A percentile compares a stretch with the other conserved stretches of the same genome.
These are phyloP conservation scores for Nerophis lumbriciformis DNA, from an alignment of 2,113 vertebrate genomes.

Conservation along the genomic window DNA sequence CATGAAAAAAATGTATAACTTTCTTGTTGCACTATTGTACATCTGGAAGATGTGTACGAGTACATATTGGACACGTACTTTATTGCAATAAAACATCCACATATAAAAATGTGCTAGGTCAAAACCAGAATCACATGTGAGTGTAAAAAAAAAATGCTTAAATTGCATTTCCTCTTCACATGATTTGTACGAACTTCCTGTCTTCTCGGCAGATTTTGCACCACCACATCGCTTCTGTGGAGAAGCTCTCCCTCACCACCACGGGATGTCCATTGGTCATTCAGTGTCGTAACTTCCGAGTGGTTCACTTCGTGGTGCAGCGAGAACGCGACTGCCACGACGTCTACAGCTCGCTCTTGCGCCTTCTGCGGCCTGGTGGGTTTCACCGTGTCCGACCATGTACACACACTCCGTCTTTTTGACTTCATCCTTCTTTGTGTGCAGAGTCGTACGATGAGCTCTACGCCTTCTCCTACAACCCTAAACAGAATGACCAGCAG, in stretches of 20 bases:
- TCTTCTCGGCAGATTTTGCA: constrained; percentile 82
- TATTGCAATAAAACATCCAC: too few relatives aligned
- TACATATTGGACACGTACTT: too few relatives aligned
- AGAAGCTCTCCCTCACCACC: constrained; percentile 91
- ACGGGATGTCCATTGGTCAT: constrained; percentile 92
- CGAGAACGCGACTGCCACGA: constrained; percentile 95
- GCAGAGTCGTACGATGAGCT: constrained; percentile 85
- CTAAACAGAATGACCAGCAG: constrained; percentile 91
- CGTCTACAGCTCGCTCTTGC: constrained; percentile 92
- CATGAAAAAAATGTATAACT: too few relatives aligned
- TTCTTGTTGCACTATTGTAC: too few relatives aligned
- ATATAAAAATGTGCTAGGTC: too few relatives aligned
- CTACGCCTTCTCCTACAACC: constrained; percentile 96
- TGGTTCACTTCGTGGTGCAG: constrained; percentile 90
- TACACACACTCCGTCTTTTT: constrained; percentile 1
- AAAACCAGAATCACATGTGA: too few relatives aligned
- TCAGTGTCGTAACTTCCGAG: constrained; percentile 92
- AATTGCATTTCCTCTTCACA: too few relatives aligned
- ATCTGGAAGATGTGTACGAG: too few relatives aligned
- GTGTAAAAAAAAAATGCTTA: too few relatives aligned
- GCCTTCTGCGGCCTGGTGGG: constrained; percentile 86
- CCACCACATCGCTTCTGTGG: constrained; percentile 91
- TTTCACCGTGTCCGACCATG: constrained; percentile 2
- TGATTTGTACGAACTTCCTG: background rate
- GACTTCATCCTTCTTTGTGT: background rate